Evolutionary conservation across 2,797 vertebrate genomes (phyloP).

Genomic region (Dallia pectoralis): DNA sequence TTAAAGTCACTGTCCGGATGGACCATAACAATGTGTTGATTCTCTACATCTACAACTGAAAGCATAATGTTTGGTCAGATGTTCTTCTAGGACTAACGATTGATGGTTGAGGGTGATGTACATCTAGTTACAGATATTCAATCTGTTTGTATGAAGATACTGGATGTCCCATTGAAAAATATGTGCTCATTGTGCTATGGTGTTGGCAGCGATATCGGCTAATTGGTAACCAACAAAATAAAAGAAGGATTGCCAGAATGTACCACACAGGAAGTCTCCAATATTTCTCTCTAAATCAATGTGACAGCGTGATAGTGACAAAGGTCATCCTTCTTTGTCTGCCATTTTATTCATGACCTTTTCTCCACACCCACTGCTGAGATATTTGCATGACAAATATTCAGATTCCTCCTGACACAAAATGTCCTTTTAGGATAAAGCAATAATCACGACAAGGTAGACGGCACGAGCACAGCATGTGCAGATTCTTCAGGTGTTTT

Average conservation of each 20-base stretch:
- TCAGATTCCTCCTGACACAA: background rate
- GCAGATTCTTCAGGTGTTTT: background rate
- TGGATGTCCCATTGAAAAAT: no score
- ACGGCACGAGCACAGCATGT: background rate
- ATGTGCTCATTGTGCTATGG: no score
- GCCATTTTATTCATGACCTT: conserved; percentile 8
- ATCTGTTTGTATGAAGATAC: no score
- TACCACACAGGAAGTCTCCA: background rate
- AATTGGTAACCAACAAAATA: no score
- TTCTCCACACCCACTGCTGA: conserved; percentile 7
- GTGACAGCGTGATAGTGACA: background rate
- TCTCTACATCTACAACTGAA: no score
- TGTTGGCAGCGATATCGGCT: no score
- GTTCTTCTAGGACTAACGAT: no score
- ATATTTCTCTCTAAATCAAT: background rate
- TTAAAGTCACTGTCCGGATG: no score
- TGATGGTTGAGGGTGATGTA: no score
- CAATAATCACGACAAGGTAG: background rate
- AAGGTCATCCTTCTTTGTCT: background rate
- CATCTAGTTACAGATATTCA: no score
- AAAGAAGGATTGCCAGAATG: background rate
- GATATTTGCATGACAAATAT: conserved; percentile 9
- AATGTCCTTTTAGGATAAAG: background rate
- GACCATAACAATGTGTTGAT: no score
- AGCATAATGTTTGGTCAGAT: no score